A percentile compares a stretch with the other conserved stretches of the same genome.
phyloP scores from a whole-genome alignment of 23 tunicate genomes.

The Oikopleura vanhoeffeni region DNA sequence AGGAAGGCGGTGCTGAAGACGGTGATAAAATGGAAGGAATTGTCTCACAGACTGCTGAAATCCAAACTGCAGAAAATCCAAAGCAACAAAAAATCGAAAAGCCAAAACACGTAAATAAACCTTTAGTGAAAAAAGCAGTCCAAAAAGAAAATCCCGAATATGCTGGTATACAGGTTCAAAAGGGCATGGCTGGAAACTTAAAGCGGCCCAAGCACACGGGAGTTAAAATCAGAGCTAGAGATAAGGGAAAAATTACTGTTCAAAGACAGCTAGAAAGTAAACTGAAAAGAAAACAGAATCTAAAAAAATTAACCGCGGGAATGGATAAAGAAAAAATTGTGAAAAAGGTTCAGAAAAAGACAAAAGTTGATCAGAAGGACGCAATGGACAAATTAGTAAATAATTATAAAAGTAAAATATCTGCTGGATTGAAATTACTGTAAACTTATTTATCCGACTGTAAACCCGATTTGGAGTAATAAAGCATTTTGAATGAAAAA shows the following conservation, averaged over 20 bases:
- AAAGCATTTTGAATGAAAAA: too few relatives aligned
- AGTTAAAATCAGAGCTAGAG: slow-evolving; percentile 54
- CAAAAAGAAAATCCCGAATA: background rate
- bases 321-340: background rate
- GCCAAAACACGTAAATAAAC: too few relatives aligned
- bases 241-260: slow-evolving; percentile 35
- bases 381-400: background rate
- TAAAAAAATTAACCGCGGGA: background rate
- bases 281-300: background rate
- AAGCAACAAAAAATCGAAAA: too few relatives aligned
- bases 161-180: background rate
- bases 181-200: background rate
- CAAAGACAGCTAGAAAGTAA: background rate
- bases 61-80: too few relatives aligned
- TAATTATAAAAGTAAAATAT: background rate
- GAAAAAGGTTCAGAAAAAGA: background rate
- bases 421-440: background rate
- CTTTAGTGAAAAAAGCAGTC: too few relatives aligned
- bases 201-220: slow-evolving; percentile 52
- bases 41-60: too few relatives aligned
- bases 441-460: background rate
- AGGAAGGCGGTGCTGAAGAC: background rate
- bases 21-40: background rate
- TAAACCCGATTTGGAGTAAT: background rate
- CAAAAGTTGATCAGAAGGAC: background rate